phyloP scores from a whole-genome alignment of 2,113 vertebrate genomes.

The Nerophis ophidion region DNA sequence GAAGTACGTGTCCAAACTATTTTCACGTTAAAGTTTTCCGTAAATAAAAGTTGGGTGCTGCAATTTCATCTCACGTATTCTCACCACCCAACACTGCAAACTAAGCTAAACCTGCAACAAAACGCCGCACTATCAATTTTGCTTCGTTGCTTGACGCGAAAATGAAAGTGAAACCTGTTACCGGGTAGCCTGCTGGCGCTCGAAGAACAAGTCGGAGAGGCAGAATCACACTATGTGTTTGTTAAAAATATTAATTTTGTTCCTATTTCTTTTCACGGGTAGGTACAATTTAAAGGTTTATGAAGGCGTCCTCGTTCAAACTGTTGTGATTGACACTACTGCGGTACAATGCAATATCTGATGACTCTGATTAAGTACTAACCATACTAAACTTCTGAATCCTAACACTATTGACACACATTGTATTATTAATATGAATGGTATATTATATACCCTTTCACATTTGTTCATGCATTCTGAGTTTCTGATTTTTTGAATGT shows the following conservation, averaged over 20 bases:
- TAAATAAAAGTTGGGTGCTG: not conserved
- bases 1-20: not conserved
- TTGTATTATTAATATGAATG: not conserved
- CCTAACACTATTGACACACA: too few species aligned
- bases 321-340: too few species aligned
- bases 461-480: not conserved
- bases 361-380: too few species aligned
- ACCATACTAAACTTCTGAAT: too few species aligned
- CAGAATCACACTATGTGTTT: slow-evolving; percentile 21
- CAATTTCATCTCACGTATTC: not conserved
- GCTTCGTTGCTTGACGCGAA: slow-evolving; percentile 3
- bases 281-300: not conserved
- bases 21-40: not conserved
- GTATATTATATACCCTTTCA: not conserved
- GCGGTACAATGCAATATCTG: too few species aligned
- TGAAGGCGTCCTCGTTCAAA: not conserved
- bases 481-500: not conserved
- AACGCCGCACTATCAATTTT: not conserved
- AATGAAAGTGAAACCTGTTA: slow-evolving; percentile 69
- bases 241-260: slow-evolving; percentile 15
- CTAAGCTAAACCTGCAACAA: not conserved
- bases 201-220: not conserved
- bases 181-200: not conserved
- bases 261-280: slow-evolving; percentile 37
- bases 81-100: not conserved